Conservation (phyloP, 2,113 vertebrate species). For the Uria aalge region DNA sequence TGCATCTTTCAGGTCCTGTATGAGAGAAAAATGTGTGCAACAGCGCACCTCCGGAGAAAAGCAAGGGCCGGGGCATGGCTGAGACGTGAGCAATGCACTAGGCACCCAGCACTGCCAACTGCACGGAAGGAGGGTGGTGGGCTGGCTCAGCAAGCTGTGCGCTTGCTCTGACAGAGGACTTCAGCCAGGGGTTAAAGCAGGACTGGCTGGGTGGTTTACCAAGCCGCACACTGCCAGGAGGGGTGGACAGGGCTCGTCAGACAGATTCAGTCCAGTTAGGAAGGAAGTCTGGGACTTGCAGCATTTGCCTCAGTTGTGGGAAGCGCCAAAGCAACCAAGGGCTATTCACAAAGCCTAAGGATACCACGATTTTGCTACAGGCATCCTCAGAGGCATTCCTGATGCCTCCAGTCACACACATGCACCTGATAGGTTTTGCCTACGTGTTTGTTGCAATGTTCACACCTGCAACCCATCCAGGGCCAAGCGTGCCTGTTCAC, state of each 20-base stretch:
- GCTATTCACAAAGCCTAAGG: not conserved
- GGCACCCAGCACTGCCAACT: not conserved
- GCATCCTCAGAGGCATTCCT: not conserved
- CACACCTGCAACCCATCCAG: not conserved
- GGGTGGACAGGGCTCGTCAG: not conserved
- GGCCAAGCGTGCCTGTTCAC: not conserved
- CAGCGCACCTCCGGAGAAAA: not conserved
- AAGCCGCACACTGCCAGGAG: not conserved
- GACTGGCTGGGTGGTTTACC: not conserved
- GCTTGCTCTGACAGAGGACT: not conserved
- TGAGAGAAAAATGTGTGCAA: constrained; percentile 65
- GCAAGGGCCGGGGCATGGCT: not conserved
- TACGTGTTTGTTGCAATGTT: not conserved
- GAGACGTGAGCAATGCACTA: not conserved
- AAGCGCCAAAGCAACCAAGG: not conserved
- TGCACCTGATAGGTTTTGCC: not conserved
- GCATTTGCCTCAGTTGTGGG: not conserved
- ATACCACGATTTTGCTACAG: not conserved
- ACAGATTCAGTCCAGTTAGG: not conserved
- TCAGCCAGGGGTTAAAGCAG: not conserved
- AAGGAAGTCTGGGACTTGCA: not conserved
- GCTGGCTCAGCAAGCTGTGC: not conserved
- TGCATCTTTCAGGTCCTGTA: constrained; percentile 70
- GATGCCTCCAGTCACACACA: not conserved
- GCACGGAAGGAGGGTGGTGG: not conserved